Evolutionary conservation across 2,797 vertebrate genomes (phyloP), one percentile per base, ranked within the genome.

Genomic region (Chrosomus eos): DNA sequence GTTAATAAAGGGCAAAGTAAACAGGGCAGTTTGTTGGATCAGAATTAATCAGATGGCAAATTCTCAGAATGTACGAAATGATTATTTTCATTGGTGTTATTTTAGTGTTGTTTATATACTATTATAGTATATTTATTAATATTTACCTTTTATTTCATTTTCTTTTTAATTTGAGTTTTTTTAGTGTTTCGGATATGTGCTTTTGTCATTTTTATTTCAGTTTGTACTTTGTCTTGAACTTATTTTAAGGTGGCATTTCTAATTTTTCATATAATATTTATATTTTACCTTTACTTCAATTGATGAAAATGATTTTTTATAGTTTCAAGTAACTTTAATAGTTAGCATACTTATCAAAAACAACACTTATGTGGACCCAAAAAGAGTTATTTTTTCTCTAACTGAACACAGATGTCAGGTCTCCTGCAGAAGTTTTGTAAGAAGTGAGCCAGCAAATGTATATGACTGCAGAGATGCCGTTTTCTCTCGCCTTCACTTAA

Each of bases 361-460:
- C 14, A 64, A 31, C 13, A 77, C 74, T 18, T 36, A 77, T 67
- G 83, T 79, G 13, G 66, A 64, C 70, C 82, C 81, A 51, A 28
- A 71, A 64, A 88, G 84, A 75, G 85, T 53, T 51, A 48, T 76
- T 55, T 31, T 87, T 89, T 55, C 62, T 83, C 79, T 88, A 91
- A 90, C 88, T 92, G 79, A 92, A 92, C 91, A 90, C 88, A 91
- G 88, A 92, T 91, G 92, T 89, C 89, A 87, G 88, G 88, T 88
- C 74, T 86, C 89, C 85, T 94, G 91, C 93, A 88, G 92, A 92
- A 94, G 92, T 94, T 92, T 94, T 77, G 92, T 93, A 90, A 92
- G 88, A 93, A 89, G 33, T 80, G 23, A 71, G 74, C 66, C 60
- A 79, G 55, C 19, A 77, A 90, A 90, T 74, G 86, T 72, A 84